phyloP scores from a whole-genome alignment of 2,113 vertebrate species.

The Strigops habroptila region DNA sequence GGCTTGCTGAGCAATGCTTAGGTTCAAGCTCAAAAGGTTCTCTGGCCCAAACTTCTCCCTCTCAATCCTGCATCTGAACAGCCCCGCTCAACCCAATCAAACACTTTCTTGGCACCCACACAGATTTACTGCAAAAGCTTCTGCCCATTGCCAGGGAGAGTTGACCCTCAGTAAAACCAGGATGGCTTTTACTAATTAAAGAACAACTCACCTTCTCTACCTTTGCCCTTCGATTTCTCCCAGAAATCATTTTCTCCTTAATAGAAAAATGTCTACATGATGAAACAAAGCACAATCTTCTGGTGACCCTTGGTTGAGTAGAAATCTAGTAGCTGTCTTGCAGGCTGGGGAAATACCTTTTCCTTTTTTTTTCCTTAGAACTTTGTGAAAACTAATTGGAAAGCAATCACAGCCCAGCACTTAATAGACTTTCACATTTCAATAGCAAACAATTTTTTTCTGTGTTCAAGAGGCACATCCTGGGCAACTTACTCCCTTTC shows the following conservation, averaged over 20 bases:
- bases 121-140: neutral
- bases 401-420: neutral
- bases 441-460: neutral
- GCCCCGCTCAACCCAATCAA: neutral
- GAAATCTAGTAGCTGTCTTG: neutral
- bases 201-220: neutral
- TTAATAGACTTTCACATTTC: slow-evolving; percentile 12
- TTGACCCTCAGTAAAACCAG: neutral
- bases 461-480: neutral
- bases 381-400: slow-evolving; percentile 29
- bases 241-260: neutral
- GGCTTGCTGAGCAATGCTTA: neutral
- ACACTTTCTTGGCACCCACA: neutral
- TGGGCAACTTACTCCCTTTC: neutral
- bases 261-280: neutral
- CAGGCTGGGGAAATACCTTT: neutral
- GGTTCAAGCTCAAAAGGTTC: neutral
- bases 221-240: neutral
- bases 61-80: neutral
- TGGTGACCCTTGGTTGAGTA: neutral
- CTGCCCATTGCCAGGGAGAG: neutral
- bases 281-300: neutral
- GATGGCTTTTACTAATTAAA: neutral
- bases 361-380: neutral
- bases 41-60: neutral